Percentiles rank a stretch among this genome's conserved stretches.
phyloP scores from a whole-genome alignment of 2,113 vertebrate genomes.

The Amia ocellicauda region DNA sequence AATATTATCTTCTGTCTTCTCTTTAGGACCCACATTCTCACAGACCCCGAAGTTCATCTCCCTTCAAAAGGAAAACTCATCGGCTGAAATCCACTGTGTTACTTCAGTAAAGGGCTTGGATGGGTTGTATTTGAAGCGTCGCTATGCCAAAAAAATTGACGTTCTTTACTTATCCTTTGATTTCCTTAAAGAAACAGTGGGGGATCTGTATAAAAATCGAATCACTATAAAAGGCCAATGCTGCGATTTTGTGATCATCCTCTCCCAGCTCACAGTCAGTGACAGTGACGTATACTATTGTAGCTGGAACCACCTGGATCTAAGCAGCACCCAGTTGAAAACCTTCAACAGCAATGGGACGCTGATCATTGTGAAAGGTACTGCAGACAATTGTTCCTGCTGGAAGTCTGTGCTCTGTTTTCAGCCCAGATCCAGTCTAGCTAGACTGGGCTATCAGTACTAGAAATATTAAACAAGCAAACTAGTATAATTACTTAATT shows the following conservation, averaged over 20 bases:
- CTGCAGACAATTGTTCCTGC: background rate
- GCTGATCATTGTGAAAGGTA: constrained; percentile 50
- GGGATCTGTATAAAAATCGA: background rate
- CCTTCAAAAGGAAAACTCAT: constrained; percentile 34
- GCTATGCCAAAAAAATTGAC: fast-evolving
- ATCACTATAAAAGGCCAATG: background rate
- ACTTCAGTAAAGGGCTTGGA: fast-evolving
- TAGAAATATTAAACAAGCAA: too few relatives aligned
- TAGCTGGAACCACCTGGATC: constrained; percentile 12
- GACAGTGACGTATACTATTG: constrained; percentile 55
- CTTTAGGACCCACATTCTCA: constrained; percentile 14
- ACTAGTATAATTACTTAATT: too few relatives aligned
- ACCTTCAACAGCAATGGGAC: constrained; percentile 24
- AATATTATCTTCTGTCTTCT: background rate
- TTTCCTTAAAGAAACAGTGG: fast-evolving
- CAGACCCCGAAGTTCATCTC: constrained; percentile 30
- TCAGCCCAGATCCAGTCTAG: too few relatives aligned
- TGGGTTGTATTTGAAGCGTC: constrained; percentile 25
- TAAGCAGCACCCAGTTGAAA: fast-evolving
- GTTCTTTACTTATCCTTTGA: constrained; percentile 24
- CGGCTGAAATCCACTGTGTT: constrained; percentile 40
- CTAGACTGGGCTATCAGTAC: too few relatives aligned
- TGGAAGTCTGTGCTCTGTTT: too few relatives aligned
- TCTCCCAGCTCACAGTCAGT: constrained; percentile 30
- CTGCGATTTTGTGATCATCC: constrained; percentile 23